Conservation (phyloP, 1,140 invertebrate genomes). For the Drosophila ercepeae region DNA sequence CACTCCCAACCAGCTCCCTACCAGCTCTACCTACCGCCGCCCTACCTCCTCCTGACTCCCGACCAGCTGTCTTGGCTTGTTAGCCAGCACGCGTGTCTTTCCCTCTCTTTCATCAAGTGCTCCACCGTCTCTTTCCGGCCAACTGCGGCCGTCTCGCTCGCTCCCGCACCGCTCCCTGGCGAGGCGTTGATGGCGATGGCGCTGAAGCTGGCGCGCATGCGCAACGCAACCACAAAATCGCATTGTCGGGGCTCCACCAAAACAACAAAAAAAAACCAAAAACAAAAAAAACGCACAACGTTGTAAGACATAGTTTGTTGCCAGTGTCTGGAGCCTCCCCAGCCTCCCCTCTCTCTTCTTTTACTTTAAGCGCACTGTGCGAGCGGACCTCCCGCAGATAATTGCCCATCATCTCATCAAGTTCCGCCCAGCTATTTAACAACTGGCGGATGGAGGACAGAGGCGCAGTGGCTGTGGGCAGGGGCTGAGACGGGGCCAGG, state of each 20-base stretch:
- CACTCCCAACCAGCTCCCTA: neutral
- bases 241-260: slow-evolving; percentile 44
- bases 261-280: slow-evolving; percentile 9
- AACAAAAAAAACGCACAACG: slow-evolving; percentile 27
- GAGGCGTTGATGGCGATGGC: slow-evolving; percentile 85
- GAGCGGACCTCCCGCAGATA: slow-evolving; percentile 80
- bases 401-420: slow-evolving; percentile 83
- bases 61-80: slow-evolving; percentile 53
- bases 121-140: neutral
- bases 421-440: slow-evolving; percentile 82
- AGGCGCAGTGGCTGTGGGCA: neutral
- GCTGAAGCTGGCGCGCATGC: slow-evolving; percentile 84
- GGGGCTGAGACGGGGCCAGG: neutral
- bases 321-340: neutral
- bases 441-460: slow-evolving; percentile 12
- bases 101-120: slow-evolving; percentile 17
- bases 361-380: slow-evolving; percentile 20
- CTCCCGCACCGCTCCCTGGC: slow-evolving; percentile 38
- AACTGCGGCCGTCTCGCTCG: neutral
- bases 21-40: neutral
- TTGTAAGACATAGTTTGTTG: slow-evolving; percentile 78
- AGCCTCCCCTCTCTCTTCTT: slow-evolving; percentile 10
- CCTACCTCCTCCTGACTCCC: slow-evolving; percentile 19
- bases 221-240: slow-evolving; percentile 69
- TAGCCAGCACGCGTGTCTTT: slow-evolving; percentile 54